Conservation (phyloP, 2,113 vertebrate species). For the Lates calcarifer region DNA sequence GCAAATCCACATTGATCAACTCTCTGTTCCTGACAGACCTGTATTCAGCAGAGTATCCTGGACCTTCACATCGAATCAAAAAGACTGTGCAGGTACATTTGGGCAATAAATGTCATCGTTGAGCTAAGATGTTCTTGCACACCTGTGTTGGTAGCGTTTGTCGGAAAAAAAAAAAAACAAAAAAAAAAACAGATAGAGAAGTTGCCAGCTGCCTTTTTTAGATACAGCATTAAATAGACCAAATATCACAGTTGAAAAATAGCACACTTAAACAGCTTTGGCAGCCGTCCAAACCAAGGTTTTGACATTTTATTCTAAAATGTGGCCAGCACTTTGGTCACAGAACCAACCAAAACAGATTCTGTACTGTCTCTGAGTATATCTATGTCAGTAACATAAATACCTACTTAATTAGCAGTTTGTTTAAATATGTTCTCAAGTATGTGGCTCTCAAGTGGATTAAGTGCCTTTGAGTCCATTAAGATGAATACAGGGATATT, state of each 20-base stretch:
- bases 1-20: conserved; percentile 99
- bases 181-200: neutral
- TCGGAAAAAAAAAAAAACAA: neutral
- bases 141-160: neutral
- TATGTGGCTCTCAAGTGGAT: neutral
- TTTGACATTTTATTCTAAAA: too few species aligned
- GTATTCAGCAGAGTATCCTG: conserved; percentile 96
- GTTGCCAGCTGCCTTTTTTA: neutral
- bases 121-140: neutral
- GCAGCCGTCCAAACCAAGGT: neutral
- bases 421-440: neutral
- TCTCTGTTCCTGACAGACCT: conserved; percentile 98
- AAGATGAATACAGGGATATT: neutral
- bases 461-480: neutral
- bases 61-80: conserved; percentile 98
- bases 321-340: neutral
- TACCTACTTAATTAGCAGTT: neutral
- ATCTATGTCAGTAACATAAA: neutral
- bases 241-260: neutral
- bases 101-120: neutral
- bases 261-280: neutral
- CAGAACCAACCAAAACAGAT: neutral
- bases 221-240: neutral
- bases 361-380: neutral
- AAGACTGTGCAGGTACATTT: conserved; percentile 96